Conservation (phyloP, 2,113 vertebrate species). For the Paradisaea rubra region DNA sequence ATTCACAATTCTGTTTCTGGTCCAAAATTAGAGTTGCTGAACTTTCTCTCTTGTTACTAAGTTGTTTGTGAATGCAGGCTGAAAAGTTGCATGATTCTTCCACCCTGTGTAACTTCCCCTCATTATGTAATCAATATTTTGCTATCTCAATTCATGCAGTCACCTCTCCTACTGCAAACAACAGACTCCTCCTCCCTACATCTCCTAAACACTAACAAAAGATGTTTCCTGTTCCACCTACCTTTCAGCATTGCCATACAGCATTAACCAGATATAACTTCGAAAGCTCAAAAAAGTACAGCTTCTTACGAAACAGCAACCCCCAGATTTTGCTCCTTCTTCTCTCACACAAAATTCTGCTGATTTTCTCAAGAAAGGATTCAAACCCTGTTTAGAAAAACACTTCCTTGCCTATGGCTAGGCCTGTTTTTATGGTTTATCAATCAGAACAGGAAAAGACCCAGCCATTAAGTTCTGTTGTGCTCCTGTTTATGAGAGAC, state of each 20-base stretch:
- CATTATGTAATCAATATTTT: background rate
- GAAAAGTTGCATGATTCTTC: background rate
- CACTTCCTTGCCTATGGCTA: background rate
- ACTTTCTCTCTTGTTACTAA: background rate
- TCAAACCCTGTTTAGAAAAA: background rate
- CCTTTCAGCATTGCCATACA: background rate
- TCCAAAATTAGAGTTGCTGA: background rate
- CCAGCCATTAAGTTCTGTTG: background rate
- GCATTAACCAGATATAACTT: background rate
- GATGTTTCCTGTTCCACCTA: background rate
- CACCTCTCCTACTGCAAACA: background rate
- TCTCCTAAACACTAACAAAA: background rate
- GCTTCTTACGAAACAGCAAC: background rate
- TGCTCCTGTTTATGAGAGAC: background rate
- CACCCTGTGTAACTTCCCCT: background rate
- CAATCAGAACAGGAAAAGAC: background rate
- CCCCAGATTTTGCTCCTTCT: background rate
- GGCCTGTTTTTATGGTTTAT: background rate
- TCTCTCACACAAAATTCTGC: background rate
- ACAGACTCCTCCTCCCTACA: background rate
- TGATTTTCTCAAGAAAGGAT: background rate
- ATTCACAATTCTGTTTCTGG: background rate
- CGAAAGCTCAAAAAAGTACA: background rate
- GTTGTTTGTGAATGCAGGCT: background rate
- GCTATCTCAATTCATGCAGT: background rate